Conservation (phyloP, 2,113 vertebrate species). For the Romanogobio albipinnatus region DNA sequence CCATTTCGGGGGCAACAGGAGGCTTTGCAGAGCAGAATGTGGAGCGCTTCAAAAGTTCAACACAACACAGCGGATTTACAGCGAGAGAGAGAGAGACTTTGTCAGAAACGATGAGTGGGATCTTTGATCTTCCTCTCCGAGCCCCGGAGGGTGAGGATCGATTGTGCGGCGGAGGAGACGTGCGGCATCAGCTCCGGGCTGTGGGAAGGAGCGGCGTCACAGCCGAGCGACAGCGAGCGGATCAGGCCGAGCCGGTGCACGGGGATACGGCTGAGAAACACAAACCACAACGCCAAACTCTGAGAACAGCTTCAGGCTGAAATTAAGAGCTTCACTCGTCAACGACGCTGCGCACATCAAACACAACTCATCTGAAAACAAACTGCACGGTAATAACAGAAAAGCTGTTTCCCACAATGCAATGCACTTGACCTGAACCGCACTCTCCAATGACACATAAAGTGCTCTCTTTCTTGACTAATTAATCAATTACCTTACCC, state of each 20-base stretch:
- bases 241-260: slow-evolving; percentile 44
- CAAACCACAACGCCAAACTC: slow-evolving; percentile 24
- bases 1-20: background rate
- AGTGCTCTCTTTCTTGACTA: too few species aligned
- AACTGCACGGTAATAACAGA: background rate
- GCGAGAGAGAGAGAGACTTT: slow-evolving; percentile 48
- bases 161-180: slow-evolving; percentile 49
- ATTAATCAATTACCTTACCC: too few species aligned
- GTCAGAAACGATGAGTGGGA: slow-evolving; percentile 55
- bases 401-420: background rate
- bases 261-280: slow-evolving; percentile 30
- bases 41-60: slow-evolving; percentile 54
- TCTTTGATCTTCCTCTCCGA: slow-evolving; percentile 55
- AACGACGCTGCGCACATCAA: background rate
- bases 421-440: background rate
- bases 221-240: slow-evolving; percentile 32
- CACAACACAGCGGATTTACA: slow-evolving; percentile 45
- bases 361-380: background rate
- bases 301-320: slow-evolving; percentile 39
- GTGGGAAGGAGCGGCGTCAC: slow-evolving; percentile 49
- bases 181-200: slow-evolving; percentile 46
- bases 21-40: slow-evolving; percentile 16
- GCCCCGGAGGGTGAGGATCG: slow-evolving; percentile 57
- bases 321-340: slow-evolving; percentile 42
- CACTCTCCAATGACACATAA: background rate